These are phyloP conservation scores for Eurois occulta DNA, from an alignment of 2,888 invertebrate species.

Conservation along the genomic window DNA sequence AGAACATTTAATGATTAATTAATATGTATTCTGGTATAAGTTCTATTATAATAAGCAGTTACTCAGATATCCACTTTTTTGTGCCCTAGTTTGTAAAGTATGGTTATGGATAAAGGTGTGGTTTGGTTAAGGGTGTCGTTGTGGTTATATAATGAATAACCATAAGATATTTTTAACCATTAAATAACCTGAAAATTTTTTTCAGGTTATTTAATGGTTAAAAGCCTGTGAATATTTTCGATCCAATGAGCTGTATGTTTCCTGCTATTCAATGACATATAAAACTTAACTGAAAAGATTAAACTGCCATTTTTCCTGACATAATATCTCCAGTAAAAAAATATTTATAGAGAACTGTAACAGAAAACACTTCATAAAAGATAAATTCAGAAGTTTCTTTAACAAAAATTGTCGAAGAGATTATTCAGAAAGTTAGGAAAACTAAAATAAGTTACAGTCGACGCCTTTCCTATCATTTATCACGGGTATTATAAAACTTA, in stretches of 20 bases:
- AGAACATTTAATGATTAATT: neutral
- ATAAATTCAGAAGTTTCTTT: slow-evolving; percentile 21
- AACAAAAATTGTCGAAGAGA: slow-evolving; percentile 39
- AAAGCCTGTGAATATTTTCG: neutral
- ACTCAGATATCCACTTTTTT: neutral
- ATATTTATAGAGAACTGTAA: neutral
- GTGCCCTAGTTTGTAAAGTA: neutral
- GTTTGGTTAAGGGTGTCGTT: neutral
- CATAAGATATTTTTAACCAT: no score
- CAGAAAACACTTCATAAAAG: slow-evolving; percentile 24
- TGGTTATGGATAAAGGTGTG: no score
- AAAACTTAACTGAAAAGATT: neutral
- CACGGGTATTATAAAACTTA: slow-evolving; percentile 61
- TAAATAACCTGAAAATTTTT: neutral
- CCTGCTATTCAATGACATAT: neutral
- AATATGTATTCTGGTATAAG: neutral
- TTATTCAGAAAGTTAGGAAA: slow-evolving; percentile 56
- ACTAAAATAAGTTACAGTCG: slow-evolving; percentile 62
- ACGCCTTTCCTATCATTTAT: slow-evolving; percentile 63
- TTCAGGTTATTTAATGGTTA: neutral
- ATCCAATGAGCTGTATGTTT: neutral
- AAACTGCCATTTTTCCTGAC: neutral
- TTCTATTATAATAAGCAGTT: no score
- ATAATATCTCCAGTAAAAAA: neutral
- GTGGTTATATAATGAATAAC: neutral